Percentiles rank a stretch among this genome's conserved stretches.
Evolutionary conservation across 2,113 vertebrate species (phyloP).

Genomic region (Meleagris gallopavo): DNA sequence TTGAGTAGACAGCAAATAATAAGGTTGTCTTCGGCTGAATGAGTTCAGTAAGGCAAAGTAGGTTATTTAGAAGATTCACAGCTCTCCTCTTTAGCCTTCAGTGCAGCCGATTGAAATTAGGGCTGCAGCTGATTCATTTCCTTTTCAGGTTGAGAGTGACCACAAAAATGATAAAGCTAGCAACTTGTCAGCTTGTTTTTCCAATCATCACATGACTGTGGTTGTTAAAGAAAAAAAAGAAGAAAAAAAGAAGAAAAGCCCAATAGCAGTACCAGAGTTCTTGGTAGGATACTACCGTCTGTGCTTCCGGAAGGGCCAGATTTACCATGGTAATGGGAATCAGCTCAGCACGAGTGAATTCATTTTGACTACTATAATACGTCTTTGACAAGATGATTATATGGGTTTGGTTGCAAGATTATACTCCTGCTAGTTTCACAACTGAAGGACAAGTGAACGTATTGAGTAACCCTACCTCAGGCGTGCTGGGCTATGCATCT

Average conservation of each 20-base stretch:
- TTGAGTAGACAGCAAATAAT: conserved; percentile 21
- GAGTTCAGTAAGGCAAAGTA: not conserved
- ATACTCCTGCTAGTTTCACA: conserved; percentile 43
- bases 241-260: not conserved
- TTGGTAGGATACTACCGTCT: conserved; percentile 7
- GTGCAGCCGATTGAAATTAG: not conserved
- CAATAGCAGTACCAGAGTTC: not conserved
- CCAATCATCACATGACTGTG: not conserved
- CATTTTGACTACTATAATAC: conserved; percentile 46
- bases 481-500: not conserved
- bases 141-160: not conserved
- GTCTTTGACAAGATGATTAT: conserved; percentile 63
- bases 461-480: conserved; percentile 4
- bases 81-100: not conserved
- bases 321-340: conserved; percentile 33
- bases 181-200: not conserved
- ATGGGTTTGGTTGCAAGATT: conserved; percentile 44
- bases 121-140: not conserved
- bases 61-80: conserved; percentile 37
- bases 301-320: not conserved
- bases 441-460: conserved; percentile 22
- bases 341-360: conserved; percentile 43
- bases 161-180: not conserved
- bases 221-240: not conserved
- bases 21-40: not conserved